Conservation (phyloP, 2,888 invertebrate species). For the Volucella inanis region DNA sequence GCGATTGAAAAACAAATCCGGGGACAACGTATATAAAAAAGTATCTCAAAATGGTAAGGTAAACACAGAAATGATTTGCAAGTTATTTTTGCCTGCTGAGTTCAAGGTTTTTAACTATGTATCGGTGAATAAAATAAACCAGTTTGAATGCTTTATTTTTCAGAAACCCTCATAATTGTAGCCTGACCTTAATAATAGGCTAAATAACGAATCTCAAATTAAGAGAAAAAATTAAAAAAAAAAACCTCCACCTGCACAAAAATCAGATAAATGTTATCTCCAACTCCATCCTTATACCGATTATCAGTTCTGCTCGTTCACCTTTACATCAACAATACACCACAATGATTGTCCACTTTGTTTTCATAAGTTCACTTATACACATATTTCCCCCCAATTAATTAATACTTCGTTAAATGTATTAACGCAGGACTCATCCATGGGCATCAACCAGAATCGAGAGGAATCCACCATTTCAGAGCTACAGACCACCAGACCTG, state of each 20-base stretch:
- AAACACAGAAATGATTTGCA: too few relatives aligned
- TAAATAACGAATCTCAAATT: too few relatives aligned
- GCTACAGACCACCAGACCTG: not conserved
- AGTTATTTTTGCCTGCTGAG: too few relatives aligned
- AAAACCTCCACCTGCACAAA: not conserved
- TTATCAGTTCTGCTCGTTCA: constrained; percentile 38
- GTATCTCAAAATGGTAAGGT: too few relatives aligned
- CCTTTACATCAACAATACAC: constrained; percentile 40
- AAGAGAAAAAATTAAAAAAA: too few relatives aligned
- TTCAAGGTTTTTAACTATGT: too few relatives aligned
- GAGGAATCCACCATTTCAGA: not conserved
- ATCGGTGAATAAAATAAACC: too few relatives aligned
- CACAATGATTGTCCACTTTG: constrained; percentile 66
- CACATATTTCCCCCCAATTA: constrained; percentile 62
- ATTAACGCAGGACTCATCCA: constrained; percentile 54
- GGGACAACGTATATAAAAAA: too few relatives aligned
- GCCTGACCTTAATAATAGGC: too few relatives aligned
- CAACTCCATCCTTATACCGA: not conserved
- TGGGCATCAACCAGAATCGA: constrained; percentile 16
- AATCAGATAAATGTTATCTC: not conserved
- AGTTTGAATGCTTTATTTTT: too few relatives aligned
- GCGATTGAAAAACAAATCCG: too few relatives aligned
- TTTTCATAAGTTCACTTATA: constrained; percentile 64
- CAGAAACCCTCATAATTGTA: too few relatives aligned
- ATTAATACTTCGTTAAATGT: constrained; percentile 66